Percentiles rank a stretch among this genome's conserved stretches.
Evolutionary conservation across 2,113 vertebrate genomes (phyloP).

Genomic region (Etia nguti): DNA sequence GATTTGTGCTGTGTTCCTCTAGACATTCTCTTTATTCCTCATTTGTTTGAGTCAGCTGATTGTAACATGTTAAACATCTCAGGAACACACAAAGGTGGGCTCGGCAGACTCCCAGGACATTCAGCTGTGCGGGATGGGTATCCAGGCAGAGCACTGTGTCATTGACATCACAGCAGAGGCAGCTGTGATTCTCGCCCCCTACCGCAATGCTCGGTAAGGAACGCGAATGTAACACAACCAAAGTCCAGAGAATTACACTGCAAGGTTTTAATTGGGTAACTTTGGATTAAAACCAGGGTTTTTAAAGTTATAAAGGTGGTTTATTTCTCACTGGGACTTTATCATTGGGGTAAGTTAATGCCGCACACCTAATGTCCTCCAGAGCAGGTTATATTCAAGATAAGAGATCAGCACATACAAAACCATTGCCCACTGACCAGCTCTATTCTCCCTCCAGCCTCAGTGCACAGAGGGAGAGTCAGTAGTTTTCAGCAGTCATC

Average conservation of each 20-base stretch:
- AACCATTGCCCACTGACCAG: not conserved
- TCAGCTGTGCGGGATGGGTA: slow-evolving; percentile 98
- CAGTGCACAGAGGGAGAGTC: accelerated
- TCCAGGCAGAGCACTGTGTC: slow-evolving; percentile 91
- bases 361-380: not conserved
- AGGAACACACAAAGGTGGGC: slow-evolving; percentile 67
- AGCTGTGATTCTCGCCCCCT: slow-evolving; percentile 83
- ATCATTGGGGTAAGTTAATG: not conserved
- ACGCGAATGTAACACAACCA: not conserved
- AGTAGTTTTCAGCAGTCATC: accelerated
- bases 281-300: not conserved
- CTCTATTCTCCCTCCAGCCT: not conserved
- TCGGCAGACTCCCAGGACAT: slow-evolving; percentile 92
- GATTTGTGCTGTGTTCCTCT: not conserved
- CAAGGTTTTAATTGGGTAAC: not conserved
- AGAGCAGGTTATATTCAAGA: not conserved
- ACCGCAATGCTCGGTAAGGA: slow-evolving; percentile 75
- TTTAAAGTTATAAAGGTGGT: not conserved
- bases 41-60: not conserved
- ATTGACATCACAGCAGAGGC: slow-evolving; percentile 83
- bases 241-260: not conserved
- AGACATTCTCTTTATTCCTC: not conserved
- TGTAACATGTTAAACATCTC: not conserved
- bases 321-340: not conserved
- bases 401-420: not conserved